Base-by-base conservation (phyloP, 1,140 invertebrate genomes). In the Nasonia longicornis region DNA sequence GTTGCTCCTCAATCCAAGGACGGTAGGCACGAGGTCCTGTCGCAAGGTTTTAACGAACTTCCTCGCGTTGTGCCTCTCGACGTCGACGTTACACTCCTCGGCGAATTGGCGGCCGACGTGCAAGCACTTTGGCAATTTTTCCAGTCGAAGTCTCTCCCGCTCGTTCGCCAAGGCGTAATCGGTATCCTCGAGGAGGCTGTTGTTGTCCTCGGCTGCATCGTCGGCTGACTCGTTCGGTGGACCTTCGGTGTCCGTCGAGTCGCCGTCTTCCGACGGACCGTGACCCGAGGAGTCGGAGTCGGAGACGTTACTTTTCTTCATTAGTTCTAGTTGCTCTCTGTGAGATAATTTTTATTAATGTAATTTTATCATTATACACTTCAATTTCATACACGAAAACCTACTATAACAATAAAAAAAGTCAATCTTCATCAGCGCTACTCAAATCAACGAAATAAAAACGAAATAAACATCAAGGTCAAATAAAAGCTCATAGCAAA, bases 61-160 rank as follows among this genome's bases (percentile, higher is more conserved):
- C 45, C 93, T 91, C 3, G 96, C 95, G 88, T 96, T 96, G 84
- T 96, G 94, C 84, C 95, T 90, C 88, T 97, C 96, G 38, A 95
- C 91, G 84, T 95, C 95, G 3, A 95, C 94, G 81, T 94, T 95
- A 83, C 93, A 95, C 86, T 95, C 94, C 79, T 93, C 91, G 42
- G 91, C 89, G 22, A 92, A 90, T 77, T 92, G 89, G n/a, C 92
- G 86, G 64, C 92, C 92, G 11, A 91, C 87, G 69, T 93, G 91
- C 67, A 94, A 86, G 58, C 93, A 92, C 85, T 94, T 94, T 14
- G 94, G 94, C 66, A 95, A 89, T 88, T 94, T 92, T 88, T 94
- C 93, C 73, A 93, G 86, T 76, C 93, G 91, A 79, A 92, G 85
- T 81, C 88, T 86, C 77, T 93, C 88, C 71, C 91, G 86, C 81